Conservation (phyloP, 2,797 vertebrate species). For the Perodicticus potto region DNA sequence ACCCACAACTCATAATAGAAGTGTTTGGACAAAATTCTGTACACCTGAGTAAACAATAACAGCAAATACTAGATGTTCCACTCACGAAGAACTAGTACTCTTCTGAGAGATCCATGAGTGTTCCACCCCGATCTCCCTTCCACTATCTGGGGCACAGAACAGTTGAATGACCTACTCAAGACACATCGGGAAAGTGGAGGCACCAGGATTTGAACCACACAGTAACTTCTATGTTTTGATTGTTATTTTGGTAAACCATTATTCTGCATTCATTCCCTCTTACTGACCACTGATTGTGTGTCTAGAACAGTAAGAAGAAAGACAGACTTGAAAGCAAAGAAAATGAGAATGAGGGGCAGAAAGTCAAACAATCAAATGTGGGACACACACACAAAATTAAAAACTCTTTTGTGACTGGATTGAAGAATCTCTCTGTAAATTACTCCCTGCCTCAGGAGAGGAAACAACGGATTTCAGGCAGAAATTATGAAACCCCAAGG, state of each 20-base stretch:
- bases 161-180: background rate
- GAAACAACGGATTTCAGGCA: conserved; percentile 74
- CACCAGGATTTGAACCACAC: background rate
- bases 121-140: background rate
- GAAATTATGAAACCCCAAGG: conserved; percentile 77
- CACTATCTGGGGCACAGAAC: background rate
- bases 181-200: background rate
- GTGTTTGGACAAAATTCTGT: background rate
- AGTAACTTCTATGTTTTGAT: background rate
- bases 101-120: background rate
- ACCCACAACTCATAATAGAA: background rate
- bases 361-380: conserved; percentile 9
- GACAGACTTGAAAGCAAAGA: background rate
- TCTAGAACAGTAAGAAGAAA: background rate
- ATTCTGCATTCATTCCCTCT: background rate
- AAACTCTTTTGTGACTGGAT: conserved; percentile 43
- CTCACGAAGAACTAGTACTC: background rate
- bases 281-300: background rate
- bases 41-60: background rate
- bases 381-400: background rate
- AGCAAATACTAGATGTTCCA: background rate
- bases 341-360: background rate
- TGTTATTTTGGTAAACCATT: background rate
- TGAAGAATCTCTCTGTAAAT: conserved; percentile 77
- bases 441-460: conserved; percentile 68